Conservation (phyloP, 2,797 vertebrate genomes). For the Kryptopterus vitreolus region DNA sequence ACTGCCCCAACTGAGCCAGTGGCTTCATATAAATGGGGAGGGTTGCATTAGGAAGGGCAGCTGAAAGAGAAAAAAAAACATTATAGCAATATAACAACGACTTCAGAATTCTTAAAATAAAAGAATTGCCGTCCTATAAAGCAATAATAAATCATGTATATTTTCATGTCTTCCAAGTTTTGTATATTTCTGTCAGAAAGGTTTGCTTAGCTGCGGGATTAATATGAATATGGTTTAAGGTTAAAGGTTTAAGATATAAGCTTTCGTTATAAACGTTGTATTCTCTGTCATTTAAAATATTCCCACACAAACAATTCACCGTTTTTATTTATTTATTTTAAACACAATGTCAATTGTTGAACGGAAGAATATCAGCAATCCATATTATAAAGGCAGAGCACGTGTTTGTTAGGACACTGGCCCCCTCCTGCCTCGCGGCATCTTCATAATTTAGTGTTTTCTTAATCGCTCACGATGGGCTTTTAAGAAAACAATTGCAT, state of each 20-base stretch:
- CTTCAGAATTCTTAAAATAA: too few species aligned
- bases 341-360: not conserved
- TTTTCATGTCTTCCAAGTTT: too few species aligned
- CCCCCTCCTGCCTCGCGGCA: not conserved
- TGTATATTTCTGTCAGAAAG: not conserved
- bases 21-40: too few species aligned
- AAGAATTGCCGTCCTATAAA: too few species aligned
- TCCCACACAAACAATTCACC: not conserved
- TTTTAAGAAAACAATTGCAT: slow-evolving; percentile 58
- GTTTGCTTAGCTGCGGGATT: not conserved
- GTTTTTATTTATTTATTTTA: not conserved
- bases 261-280: not conserved
- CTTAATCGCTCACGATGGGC: slow-evolving; percentile 56
- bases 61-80: too few species aligned
- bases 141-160: too few species aligned
- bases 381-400: not conserved
- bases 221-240: too few species aligned
- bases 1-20: too few species aligned
- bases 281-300: not conserved
- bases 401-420: slow-evolving; percentile 7
- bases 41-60: too few species aligned
- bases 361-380: not conserved
- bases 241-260: too few species aligned
- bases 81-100: too few species aligned
- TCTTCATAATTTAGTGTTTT: slow-evolving; percentile 53